Evolutionary conservation across 2,113 vertebrate species (phyloP).

Genomic region (Sterna hirundo): DNA sequence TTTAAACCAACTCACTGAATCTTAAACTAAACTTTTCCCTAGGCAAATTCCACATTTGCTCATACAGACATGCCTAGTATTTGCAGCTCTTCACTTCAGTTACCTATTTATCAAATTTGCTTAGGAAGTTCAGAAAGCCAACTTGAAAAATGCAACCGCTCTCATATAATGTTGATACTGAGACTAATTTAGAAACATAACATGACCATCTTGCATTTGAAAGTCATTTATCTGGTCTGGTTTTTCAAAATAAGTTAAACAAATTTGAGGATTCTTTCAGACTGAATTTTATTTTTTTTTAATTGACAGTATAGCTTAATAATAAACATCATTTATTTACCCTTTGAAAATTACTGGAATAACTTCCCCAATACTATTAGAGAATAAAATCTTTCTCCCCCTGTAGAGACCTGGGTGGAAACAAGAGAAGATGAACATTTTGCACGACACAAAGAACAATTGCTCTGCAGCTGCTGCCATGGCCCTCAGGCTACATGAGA

Average conservation of each 20-base stretch:
- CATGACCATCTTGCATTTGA: not conserved
- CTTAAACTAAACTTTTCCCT: not conserved
- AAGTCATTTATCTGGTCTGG: not conserved
- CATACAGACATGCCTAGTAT: not conserved
- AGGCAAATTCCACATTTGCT: not conserved
- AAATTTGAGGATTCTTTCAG: not conserved
- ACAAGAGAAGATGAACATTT: conserved; percentile 26
- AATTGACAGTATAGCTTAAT: not conserved
- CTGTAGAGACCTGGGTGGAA: not conserved
- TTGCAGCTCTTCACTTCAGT: not conserved
- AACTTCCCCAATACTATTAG: not conserved
- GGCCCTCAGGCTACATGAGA: conserved; percentile 25
- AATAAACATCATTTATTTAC: not conserved
- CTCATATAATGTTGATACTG: not conserved
- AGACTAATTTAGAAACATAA: not conserved
- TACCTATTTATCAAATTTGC: not conserved
- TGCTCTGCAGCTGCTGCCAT: conserved; percentile 35
- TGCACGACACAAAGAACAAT: conserved; percentile 13
- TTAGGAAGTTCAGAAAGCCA: not conserved
- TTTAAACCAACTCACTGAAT: not conserved
- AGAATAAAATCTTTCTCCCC: not conserved
- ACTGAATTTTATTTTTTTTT: not conserved
- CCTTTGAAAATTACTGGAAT: not conserved
- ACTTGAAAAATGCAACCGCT: not conserved
- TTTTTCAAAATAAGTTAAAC: not conserved